Base-by-base conservation (phyloP, 2,888 invertebrate genomes). In the Pseudococcus longispinus region DNA sequence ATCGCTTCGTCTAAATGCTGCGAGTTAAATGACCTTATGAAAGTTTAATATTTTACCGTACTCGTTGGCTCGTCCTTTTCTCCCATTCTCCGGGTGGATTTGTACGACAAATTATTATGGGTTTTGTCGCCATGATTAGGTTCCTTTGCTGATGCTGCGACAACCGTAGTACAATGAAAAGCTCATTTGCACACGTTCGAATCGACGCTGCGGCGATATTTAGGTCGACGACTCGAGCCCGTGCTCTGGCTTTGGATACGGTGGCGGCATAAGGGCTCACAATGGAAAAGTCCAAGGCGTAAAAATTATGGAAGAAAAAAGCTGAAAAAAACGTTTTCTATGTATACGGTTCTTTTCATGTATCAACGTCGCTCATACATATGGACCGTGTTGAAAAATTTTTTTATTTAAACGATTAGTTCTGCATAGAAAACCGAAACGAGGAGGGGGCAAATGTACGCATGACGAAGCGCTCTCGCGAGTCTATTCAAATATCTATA, bases 191-290 rank as follows among this genome's bases (percentile, higher is more conserved):
- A 46, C 46, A 46, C 46, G 46, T 46, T 46, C 46, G 46, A 46
- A 46, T 46, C 46, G 18, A 46, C 13, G 46, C 46, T 4, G 46
- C 46, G 13, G 2, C 46, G 3, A 55, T n/a, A 55, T 55, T 55
- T 55, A 55, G 55, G 55, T 55, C 55, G n/a, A 55, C 55, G 55
- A 55, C 55, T 55, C 55, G n/a, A 55, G 55, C 55, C 55, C 55
- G 55, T 55, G 55, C 55, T 55, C 55, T 20, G n/a, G 4, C 6
- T 20, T 8, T 55, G n/a, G 55, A n/a, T 3, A n/a, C n/a, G 55
- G 15, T 46, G 46, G n/a, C n/a, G n/a, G n/a, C n/a, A n/a, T n/a
- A n/a, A n/a, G 46, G 44, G 6, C 46, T 46, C 55, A 55, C 55
- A 55, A 55, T 55, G 15, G 55, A 46, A 13, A 55, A 20, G 55